These are phyloP conservation scores for Sepiola atlantica DNA, from an alignment of 2,888 invertebrate species.

Conservation along the genomic window DNA sequence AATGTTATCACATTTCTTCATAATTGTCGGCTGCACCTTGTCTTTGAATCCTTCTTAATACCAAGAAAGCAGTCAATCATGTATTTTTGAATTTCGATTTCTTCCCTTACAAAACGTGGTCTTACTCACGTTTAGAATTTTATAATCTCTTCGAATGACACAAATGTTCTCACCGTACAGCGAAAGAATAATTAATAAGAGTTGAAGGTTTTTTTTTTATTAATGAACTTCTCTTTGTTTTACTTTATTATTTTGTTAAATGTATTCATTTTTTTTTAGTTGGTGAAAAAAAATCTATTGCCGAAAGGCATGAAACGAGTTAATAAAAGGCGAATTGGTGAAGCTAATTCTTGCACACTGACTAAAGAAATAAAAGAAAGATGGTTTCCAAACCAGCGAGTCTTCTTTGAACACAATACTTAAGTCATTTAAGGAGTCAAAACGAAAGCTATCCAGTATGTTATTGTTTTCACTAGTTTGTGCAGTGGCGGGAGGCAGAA, in stretches of 20 bases:
- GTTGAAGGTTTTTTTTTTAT: neutral
- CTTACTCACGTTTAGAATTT: neutral
- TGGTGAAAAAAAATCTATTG: neutral
- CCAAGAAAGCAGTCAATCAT: neutral
- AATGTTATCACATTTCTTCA: neutral
- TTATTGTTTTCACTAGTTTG: no score
- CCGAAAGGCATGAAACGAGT: neutral
- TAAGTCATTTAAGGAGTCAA: no score
- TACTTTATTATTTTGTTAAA: neutral
- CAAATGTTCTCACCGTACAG: neutral
- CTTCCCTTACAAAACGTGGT: neutral
- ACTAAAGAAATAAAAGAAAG: neutral
- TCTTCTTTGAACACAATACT: no score
- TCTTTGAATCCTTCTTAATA: neutral
- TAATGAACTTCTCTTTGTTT: neutral
- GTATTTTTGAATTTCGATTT: neutral
- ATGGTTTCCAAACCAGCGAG: no score
- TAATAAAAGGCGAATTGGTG: neutral
- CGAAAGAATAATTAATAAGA: neutral
- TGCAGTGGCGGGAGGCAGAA: no score
- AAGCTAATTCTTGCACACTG: neutral
- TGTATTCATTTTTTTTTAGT: neutral
- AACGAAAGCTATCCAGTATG: no score
- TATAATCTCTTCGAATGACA: neutral
- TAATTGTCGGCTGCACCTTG: neutral